A percentile compares a stretch with the other conserved stretches of the same genome.
Conservation (phyloP, 2,113 vertebrate genomes). For the Oxyura jamaicensis region DNA sequence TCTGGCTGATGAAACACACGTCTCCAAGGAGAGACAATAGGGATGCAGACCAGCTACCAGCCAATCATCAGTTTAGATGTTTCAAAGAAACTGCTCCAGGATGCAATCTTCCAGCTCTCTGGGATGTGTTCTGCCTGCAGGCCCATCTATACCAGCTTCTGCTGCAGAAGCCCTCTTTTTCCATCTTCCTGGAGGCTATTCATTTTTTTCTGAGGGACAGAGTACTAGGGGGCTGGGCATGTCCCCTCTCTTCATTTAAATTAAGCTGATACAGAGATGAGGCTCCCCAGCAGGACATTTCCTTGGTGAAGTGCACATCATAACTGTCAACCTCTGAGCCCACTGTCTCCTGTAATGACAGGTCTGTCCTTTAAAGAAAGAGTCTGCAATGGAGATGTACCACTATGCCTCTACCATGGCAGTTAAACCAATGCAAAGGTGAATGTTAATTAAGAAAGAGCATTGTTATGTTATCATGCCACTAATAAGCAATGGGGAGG, state of each 20-base stretch:
- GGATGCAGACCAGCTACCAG: background rate
- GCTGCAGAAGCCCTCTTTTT: background rate
- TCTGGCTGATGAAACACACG: background rate
- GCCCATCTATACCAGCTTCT: background rate
- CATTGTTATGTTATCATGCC: background rate
- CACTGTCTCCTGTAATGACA: background rate
- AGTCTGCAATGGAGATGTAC: background rate
- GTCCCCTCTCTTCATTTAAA: background rate
- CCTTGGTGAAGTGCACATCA: background rate
- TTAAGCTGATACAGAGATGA: background rate
- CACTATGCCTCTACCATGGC: fast-evolving
- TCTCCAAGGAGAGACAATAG: background rate
- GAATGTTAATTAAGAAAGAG: background rate
- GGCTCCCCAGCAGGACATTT: background rate
- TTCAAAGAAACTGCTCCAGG: background rate
- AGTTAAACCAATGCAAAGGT: background rate
- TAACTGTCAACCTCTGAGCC: background rate
- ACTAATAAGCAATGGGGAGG: background rate
- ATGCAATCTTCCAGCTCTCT: background rate
- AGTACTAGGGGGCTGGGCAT: background rate
- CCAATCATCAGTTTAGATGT: background rate
- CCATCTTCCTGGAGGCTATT: background rate
- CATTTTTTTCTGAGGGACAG: background rate
- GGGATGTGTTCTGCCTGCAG: background rate
- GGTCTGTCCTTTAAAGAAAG: background rate